Base-by-base conservation (phyloP, 2,797 vertebrate species). In the Cygnus olor region DNA sequence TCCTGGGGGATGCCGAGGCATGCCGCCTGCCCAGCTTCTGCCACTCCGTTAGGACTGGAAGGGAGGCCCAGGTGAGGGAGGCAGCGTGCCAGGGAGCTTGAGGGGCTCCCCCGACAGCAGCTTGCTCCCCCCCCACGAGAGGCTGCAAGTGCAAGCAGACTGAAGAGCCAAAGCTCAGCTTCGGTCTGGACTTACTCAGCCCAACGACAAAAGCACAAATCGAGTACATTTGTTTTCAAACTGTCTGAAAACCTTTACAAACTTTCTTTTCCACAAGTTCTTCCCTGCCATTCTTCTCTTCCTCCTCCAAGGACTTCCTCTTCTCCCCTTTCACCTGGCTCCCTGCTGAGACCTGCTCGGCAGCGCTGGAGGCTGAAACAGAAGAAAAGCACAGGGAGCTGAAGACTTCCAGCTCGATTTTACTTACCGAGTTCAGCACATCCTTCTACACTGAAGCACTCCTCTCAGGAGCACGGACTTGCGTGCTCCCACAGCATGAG, bases 231-330 rank as follows among this genome's bases (percentile, higher is more conserved):
- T 98, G 98, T 98, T 98, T 98, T 98, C 97, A 98, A 98, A 98
- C 76, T 98, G 98, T 98, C 97, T 98, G 98, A 99, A 99, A 99
- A 99, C 99, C 99, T 99, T 98, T 99, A 99, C 99, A 99, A 99
- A 99, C 98, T 99, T 99, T 99, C 99, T 99, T 99, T 98, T 98
- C 98, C 98, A 98, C 98, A 97, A 97, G 97, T 96, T 97, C 97
- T 97, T 98, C 96, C 86, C 98, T 98, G 94, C 98, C 97, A 89
- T 98, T 97, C 96, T 98, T 97, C 89, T 98, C 97, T 64, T 97
- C 93, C 56, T 97, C 93, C 56, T 98, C 97, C 1, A 96, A 87
- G 63, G 97, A 93, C 90, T 98, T 99, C 85, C 99, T 98, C 96
- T 99, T 99, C 19, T 98, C 93, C 56, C 97, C 96, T 56, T 96